Base-by-base conservation (phyloP, 2,888 invertebrate genomes). In the Pachymerium ferrugineum region DNA sequence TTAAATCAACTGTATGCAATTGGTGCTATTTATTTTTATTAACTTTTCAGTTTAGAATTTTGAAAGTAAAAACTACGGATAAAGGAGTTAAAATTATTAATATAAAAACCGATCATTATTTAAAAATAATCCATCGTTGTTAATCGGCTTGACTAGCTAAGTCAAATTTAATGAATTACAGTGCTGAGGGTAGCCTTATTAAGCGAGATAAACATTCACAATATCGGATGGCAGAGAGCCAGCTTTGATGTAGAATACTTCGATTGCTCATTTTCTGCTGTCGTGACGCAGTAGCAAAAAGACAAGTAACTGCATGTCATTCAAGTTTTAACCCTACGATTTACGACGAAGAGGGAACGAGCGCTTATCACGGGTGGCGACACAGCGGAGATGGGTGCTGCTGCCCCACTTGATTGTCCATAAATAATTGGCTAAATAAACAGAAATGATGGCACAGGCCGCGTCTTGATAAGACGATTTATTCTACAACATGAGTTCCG, bases 351-450 rank as follows among this genome's bases (percentile, higher is more conserved):
- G 10, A 28, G 62, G 62, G 62, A 14, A 62, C 62, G 62, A 25
- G 62, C 28, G 62, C 62, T 62, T 62, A 62, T 62, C 62, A 62
- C 62, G 62, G 62, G 62, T 62, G 62, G 62, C 62, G 12, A 62
- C 62, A 62, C 62, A 25, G 28, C 25, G 1, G 62, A 62, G 62
- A 62, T 62, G 62, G 25, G 62, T 62, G 62, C 62, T 28, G 25
- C 62, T 62, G 62, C 62, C 62, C 62, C 62, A 28, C 62, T 62
- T 62, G 62, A 62, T 62, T 62, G 62, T 62, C 62, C 62, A 62
- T 62, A 62, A 62, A 62, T 62, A 62, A 62, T 62, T 62, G 62
- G 62, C 62, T 62, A 62, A 62, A 62, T 62, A 62, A 62, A 62
- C 62, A 62, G 62, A 62, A 62, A 62, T 62, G 62, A 62, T 28